Evolutionary conservation across 2,113 vertebrate species (phyloP).

Genomic region (Tychaedon coryphoeus): DNA sequence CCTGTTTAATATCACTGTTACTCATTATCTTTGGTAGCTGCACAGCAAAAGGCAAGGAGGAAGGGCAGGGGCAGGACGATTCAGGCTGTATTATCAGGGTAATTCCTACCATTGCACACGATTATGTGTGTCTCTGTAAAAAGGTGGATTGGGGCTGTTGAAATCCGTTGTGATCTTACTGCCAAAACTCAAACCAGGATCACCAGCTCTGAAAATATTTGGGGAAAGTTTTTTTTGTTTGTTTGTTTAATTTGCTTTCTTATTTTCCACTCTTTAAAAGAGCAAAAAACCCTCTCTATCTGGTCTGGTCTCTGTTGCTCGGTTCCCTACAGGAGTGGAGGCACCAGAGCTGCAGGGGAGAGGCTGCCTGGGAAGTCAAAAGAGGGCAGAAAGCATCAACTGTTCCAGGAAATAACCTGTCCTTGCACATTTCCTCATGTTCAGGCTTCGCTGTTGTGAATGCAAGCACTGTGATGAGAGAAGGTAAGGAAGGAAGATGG

Average conservation of each 20-base stretch:
- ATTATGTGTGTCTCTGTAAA: neutral
- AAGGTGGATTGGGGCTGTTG: neutral
- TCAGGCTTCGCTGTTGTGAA: neutral
- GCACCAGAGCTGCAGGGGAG: neutral
- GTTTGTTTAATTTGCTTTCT: neutral
- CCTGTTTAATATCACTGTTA: conserved; percentile 67
- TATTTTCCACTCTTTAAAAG: neutral
- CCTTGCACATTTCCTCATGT: neutral
- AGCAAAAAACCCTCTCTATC: accelerated
- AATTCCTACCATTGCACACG: conserved; percentile 16
- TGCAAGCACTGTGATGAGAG: neutral
- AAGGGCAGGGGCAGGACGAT: conserved; percentile 46
- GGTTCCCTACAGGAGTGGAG: neutral
- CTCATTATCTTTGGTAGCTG: conserved; percentile 66
- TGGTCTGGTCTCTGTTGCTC: accelerated
- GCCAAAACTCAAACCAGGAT: neutral
- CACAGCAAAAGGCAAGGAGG: conserved; percentile 24
- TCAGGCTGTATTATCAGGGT: conserved; percentile 26
- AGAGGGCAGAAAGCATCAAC: neutral
- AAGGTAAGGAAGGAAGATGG: neutral
- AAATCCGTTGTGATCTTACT: neutral
- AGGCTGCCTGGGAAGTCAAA: neutral
- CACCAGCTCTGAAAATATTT: neutral
- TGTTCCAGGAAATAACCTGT: conserved; percentile 19
- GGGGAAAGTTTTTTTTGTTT: neutral